phyloP scores from a whole-genome alignment of 2,113 vertebrate genomes.

The Rhinichthys klamathensis region DNA sequence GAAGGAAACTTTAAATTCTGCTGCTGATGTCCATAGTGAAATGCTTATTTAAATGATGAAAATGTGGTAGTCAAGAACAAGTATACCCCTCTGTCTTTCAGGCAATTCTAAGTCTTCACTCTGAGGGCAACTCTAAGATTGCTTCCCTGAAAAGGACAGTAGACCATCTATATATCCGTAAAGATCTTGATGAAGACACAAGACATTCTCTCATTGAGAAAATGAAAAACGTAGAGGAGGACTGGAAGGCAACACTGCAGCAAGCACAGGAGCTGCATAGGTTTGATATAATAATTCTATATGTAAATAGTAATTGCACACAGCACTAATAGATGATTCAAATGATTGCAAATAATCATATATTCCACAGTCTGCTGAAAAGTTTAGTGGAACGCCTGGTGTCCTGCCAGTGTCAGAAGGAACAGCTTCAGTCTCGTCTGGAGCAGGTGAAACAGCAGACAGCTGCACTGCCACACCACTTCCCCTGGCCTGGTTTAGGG shows the following conservation, averaged over 20 bases:
- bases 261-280: slow-evolving; percentile 65
- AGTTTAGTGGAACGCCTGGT: slow-evolving; percentile 61
- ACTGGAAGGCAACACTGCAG: slow-evolving; percentile 61
- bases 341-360: neutral
- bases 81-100: slow-evolving; percentile 44
- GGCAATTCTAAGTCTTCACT: slow-evolving; percentile 63
- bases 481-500: slow-evolving; percentile 77
- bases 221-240: slow-evolving; percentile 57
- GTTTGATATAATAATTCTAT: slow-evolving; percentile 51
- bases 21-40: neutral
- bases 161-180: slow-evolving; percentile 58
- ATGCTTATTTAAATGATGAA: neutral
- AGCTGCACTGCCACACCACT: slow-evolving; percentile 60
- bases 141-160: slow-evolving; percentile 64
- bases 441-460: slow-evolving; percentile 65
- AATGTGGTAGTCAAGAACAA: neutral
- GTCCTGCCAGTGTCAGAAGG: slow-evolving; percentile 62
- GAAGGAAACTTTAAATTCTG: neutral
- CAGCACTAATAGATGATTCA: neutral
- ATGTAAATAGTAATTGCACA: neutral
- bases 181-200: slow-evolving; percentile 62
- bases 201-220: slow-evolving; percentile 55
- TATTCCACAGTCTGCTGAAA: slow-evolving; percentile 64
- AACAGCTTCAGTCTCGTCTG: slow-evolving; percentile 59
- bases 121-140: slow-evolving; percentile 64